Percentiles rank a stretch among this genome's conserved stretches.
Conservation (phyloP, 1,140 invertebrate genomes). For the Anastrepha ludens region DNA sequence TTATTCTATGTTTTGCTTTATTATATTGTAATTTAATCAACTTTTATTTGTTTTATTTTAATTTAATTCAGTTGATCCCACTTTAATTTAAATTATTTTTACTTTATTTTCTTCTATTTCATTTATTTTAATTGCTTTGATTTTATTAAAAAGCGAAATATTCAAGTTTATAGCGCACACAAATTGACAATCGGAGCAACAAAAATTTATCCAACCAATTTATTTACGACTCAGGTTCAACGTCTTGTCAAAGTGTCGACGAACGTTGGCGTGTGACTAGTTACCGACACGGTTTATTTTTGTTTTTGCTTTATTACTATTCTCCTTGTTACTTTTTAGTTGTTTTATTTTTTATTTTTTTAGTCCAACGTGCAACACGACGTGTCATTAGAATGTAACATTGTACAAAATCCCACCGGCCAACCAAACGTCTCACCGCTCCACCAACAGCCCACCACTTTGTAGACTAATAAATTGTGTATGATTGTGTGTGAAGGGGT, state of each 20-base stretch:
- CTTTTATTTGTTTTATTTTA: not conserved
- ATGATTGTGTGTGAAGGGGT: not conserved
- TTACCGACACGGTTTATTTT: constrained; percentile 2
- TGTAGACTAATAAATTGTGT: constrained; percentile 50
- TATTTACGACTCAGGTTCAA: constrained; percentile 50
- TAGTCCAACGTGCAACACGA: constrained; percentile 42
- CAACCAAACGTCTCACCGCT: not conserved
- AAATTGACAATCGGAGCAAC: constrained; percentile 2
- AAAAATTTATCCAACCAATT: constrained; percentile 42
- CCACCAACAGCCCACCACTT: not conserved
- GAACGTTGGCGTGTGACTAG: constrained; percentile 44
- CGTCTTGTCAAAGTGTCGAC: constrained; percentile 50
- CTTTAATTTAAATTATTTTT: not conserved
- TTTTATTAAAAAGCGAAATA: not conserved
- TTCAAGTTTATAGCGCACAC: not conserved
- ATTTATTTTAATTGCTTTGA: too few species aligned
- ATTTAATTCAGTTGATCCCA: not conserved
- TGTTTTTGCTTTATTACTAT: not conserved
- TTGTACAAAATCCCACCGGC: not conserved
- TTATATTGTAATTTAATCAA: too few species aligned
- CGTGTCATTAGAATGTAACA: constrained; percentile 20
- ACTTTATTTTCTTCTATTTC: too few species aligned
- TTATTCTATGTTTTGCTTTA: too few species aligned
- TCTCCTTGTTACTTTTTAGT: not conserved
- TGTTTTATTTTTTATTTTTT: not conserved